A percentile compares a stretch with the other conserved stretches of the same genome.
Evolutionary conservation across 2,113 vertebrate species (phyloP).

Genomic region (Tamias sibiricus): DNA sequence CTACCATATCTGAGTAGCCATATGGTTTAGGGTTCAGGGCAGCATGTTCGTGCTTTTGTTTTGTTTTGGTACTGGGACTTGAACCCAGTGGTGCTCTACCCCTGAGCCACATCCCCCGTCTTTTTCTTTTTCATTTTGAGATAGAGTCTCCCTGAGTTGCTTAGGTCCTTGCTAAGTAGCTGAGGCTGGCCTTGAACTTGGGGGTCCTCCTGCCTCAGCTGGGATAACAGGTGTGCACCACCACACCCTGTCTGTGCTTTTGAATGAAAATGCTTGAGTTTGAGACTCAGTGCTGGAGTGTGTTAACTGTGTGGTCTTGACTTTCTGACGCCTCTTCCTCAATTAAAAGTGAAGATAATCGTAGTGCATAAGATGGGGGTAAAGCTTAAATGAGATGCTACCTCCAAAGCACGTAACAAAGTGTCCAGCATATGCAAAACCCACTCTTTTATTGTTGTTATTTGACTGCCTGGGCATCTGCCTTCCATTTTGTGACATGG

Average conservation of each 20-base stretch:
- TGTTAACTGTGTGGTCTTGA: neutral
- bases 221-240: too few relatives aligned
- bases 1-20: too few relatives aligned
- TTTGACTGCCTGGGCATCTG: neutral
- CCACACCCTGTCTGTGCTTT: neutral
- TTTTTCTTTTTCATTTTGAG: too few relatives aligned
- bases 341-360: neutral
- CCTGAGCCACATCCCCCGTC: too few relatives aligned
- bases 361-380: neutral
- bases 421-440: neutral
- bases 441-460: neutral
- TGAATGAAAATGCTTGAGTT: neutral
- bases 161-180: too few relatives aligned
- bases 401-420: too few relatives aligned
- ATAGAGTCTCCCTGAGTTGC: too few relatives aligned
- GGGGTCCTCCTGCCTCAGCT: too few relatives aligned
- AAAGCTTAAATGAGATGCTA: neutral
- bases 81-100: too few relatives aligned
- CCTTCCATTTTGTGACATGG: neutral
- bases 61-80: too few relatives aligned
- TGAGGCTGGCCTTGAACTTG: too few relatives aligned
- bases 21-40: accelerated
- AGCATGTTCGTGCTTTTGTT: neutral
- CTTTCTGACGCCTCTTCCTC: neutral
- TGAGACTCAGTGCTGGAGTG: neutral